These are phyloP conservation scores for Escarpia spicata DNA, from an alignment of 2,888 invertebrate genomes.

Conservation along the genomic window DNA sequence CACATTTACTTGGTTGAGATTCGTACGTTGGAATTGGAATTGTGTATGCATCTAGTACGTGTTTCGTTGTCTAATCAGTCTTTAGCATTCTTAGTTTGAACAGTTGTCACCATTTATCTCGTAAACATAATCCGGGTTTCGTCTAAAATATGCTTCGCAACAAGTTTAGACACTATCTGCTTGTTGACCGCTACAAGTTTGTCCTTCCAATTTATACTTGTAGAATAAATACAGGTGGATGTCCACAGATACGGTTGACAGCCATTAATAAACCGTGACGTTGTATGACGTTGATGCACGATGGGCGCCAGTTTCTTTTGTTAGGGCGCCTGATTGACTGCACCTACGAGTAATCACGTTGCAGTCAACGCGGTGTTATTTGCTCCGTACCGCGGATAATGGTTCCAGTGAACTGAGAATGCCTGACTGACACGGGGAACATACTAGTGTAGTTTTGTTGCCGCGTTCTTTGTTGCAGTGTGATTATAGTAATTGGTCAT, in stretches of 20 bases:
- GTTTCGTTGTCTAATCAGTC: too few relatives aligned
- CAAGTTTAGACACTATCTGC: too few relatives aligned
- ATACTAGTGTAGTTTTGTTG: not conserved
- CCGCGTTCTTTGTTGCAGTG: not conserved
- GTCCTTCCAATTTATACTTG: too few relatives aligned
- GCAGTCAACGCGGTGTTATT: not conserved
- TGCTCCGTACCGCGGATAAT: not conserved
- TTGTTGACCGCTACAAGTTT: too few relatives aligned
- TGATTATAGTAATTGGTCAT: not conserved
- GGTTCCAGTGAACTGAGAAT: not conserved
- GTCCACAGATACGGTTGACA: too few relatives aligned
- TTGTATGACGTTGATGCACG: not conserved
- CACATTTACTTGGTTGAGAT: not conserved
- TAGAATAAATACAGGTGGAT: too few relatives aligned
- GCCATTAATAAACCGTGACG: not conserved
- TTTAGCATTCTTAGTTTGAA: too few relatives aligned
- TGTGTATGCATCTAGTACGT: too few relatives aligned
- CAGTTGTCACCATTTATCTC: too few relatives aligned
- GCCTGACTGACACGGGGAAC: not conserved
- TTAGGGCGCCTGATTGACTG: not conserved
- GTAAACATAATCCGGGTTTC: too few relatives aligned
- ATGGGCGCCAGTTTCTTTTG: not conserved
- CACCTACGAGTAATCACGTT: not conserved
- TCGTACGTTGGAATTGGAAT: too few relatives aligned
- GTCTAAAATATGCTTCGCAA: too few relatives aligned